Conservation (phyloP, 2,113 vertebrate genomes). For the Laterallus jamaicensis region DNA sequence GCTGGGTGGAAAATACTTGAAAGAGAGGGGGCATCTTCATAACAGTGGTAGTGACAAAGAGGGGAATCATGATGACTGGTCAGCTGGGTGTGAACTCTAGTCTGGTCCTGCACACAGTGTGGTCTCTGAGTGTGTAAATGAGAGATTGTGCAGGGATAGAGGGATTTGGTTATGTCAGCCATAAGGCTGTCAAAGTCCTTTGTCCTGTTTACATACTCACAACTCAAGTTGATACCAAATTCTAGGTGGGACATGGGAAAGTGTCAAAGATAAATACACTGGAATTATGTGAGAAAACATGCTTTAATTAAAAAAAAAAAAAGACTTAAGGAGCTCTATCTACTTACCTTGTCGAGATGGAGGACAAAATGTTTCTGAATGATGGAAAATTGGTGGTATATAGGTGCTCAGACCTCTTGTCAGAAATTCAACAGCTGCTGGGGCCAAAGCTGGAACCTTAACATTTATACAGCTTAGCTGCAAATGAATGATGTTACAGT, state of each 20-base stretch:
- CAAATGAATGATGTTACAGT: not conserved
- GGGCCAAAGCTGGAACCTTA: not conserved
- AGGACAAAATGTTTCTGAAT: not conserved
- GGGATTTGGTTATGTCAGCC: not conserved
- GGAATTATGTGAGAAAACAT: not conserved
- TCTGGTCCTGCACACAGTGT: not conserved
- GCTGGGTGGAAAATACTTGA: not conserved
- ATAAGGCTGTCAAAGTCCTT: not conserved
- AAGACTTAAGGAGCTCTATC: not conserved
- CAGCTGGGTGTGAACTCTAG: not conserved
- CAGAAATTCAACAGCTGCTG: not conserved
- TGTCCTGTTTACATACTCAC: not conserved
- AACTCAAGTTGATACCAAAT: not conserved
- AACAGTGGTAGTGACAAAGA: not conserved
- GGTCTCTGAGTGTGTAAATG: not conserved
- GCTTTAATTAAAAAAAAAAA: not conserved
- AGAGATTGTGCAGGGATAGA: not conserved
- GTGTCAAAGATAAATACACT: not conserved
- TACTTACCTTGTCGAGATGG: not conserved
- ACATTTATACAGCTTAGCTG: not conserved
- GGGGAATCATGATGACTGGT: not conserved
- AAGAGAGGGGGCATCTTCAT: not conserved
- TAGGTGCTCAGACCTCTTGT: not conserved
- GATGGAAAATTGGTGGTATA: not conserved
- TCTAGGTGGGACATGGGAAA: not conserved